Evolutionary conservation across 2,797 vertebrate species (phyloP).

Genomic region (Botia kubotai): DNA sequence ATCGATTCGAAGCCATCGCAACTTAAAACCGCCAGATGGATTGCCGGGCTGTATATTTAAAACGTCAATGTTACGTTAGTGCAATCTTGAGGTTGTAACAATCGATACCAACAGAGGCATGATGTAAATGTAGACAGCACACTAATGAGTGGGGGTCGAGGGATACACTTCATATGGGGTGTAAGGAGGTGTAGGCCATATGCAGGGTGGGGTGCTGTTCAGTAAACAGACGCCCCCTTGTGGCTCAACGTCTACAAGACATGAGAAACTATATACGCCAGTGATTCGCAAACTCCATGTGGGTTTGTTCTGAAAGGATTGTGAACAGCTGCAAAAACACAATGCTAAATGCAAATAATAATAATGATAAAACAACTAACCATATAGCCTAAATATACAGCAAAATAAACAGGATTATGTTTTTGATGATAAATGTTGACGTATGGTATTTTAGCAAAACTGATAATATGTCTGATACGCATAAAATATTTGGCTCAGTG

Average conservation of each 20-base stretch:
- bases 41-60: background rate
- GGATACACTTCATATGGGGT: background rate
- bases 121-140: background rate
- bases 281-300: background rate
- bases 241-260: background rate
- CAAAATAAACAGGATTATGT: background rate
- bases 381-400: background rate
- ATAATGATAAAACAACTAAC: background rate
- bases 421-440: too few species aligned
- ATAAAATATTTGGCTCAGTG: too few species aligned
- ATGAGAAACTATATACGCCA: background rate
- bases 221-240: conserved; percentile 7
- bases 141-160: background rate
- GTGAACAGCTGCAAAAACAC: background rate
- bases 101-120: background rate
- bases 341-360: background rate
- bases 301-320: background rate
- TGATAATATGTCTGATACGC: too few species aligned
- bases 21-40: background rate
- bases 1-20: background rate
- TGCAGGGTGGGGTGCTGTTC: background rate
- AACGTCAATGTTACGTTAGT: background rate
- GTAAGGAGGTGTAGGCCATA: background rate
- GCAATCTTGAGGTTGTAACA: background rate
- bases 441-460: too few species aligned